phyloP scores from a whole-genome alignment of 2,113 vertebrate genomes.

The Oryctolagus cuniculus region DNA sequence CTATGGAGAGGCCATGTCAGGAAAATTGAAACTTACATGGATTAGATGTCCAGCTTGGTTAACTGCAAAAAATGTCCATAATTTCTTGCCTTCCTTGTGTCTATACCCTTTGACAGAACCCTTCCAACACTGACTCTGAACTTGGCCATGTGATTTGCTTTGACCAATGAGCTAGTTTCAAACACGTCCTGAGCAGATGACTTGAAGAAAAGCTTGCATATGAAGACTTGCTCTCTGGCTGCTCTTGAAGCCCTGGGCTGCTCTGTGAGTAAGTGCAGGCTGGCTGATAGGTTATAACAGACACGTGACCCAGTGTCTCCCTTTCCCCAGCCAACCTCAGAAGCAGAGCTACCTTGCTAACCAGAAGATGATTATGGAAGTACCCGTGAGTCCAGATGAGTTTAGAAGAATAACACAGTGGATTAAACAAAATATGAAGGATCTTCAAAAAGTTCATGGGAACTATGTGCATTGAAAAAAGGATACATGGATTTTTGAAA shows the following conservation, averaged over 20 bases:
- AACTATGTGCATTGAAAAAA: too few relatives aligned
- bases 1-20: not conserved
- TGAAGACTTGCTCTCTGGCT: not conserved
- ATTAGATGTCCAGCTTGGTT: not conserved
- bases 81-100: not conserved
- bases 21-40: not conserved
- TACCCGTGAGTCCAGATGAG: not conserved
- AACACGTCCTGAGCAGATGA: not conserved
- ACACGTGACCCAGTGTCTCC: not conserved
- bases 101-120: not conserved
- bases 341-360: not conserved
- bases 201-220: not conserved
- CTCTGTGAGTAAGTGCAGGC: not conserved
- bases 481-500: too few relatives aligned
- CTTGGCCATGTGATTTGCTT: not conserved
- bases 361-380: not conserved
- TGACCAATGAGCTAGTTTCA: conserved; percentile 2
- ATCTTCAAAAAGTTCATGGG: too few relatives aligned
- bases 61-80: not conserved
- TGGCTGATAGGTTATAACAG: not conserved
- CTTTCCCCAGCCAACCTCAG: not conserved
- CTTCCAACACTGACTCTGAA: not conserved
- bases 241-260: not conserved
- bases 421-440: conserved; percentile 2
- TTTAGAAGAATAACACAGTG: not conserved